A percentile compares a stretch with the other conserved stretches of the same genome.
Evolutionary conservation across 1,140 invertebrate genomes (phyloP).

Genomic region (Gonioctena quinquepunctata): DNA sequence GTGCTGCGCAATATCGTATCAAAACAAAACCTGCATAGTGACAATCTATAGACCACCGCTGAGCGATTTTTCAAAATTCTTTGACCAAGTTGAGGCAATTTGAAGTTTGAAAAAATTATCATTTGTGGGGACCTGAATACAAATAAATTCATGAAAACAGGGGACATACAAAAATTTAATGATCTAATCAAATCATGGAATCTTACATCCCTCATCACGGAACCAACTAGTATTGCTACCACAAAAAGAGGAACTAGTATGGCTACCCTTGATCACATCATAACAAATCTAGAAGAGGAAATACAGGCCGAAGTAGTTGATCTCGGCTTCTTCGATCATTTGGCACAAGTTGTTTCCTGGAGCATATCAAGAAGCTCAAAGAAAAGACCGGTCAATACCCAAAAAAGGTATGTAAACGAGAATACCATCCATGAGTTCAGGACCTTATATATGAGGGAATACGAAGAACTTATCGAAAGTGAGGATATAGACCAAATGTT

Average conservation of each 20-base stretch:
- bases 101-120: not conserved
- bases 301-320: not conserved
- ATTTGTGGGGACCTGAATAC: not conserved
- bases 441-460: no score
- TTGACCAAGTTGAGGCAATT: no score
- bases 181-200: not conserved
- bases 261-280: not conserved
- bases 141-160: not conserved
- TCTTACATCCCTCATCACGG: not conserved
- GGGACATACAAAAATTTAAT: not conserved
- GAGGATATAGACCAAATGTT: not conserved
- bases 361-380: no score
- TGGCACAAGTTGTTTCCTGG: no score
- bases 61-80: no score
- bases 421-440: not conserved
- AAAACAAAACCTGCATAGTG: no score
- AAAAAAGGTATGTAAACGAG: not conserved
- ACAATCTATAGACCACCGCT: no score
- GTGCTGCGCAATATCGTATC: no score
- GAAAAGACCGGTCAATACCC: not conserved
- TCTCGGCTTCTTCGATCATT: not conserved
- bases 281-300: not conserved
- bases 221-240: not conserved
- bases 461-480: not conserved
- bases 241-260: not conserved